These are phyloP conservation scores for Therioaphis trifolii DNA, from an alignment of 2,888 invertebrate genomes.

Conservation along the genomic window DNA sequence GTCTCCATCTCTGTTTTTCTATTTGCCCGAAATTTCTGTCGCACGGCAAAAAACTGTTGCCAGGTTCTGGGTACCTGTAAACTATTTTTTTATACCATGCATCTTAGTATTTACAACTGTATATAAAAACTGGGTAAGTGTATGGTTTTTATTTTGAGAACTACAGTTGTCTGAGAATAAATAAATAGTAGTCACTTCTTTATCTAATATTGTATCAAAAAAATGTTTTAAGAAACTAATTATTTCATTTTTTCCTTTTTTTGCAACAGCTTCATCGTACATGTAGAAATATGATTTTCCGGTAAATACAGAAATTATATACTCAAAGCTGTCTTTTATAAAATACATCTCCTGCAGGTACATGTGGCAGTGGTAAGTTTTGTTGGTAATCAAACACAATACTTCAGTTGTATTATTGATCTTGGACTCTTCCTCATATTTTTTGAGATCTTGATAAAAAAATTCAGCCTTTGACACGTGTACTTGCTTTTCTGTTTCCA, in stretches of 20 bases:
- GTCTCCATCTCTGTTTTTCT: neutral
- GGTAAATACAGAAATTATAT: neutral
- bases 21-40: conserved; percentile 3
- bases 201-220: no score
- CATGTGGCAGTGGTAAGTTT: neutral
- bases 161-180: conserved; percentile 26
- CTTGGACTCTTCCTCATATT: no score
- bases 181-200: neutral
- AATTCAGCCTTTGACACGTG: no score
- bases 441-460: no score
- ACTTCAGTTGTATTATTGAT: neutral
- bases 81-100: neutral
- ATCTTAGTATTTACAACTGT: neutral
- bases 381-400: neutral
- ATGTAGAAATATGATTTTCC: neutral
- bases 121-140: conserved; percentile 7
- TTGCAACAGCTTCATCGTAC: neutral
- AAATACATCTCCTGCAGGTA: neutral
- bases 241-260: neutral
- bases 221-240: neutral
- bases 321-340: neutral
- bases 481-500: no score
- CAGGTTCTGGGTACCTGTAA: conserved; percentile 19
- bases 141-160: conserved; percentile 11
- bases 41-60: conserved; percentile 31